phyloP scores from a whole-genome alignment of 1,140 invertebrate genomes.

The Drosophila melanica region DNA sequence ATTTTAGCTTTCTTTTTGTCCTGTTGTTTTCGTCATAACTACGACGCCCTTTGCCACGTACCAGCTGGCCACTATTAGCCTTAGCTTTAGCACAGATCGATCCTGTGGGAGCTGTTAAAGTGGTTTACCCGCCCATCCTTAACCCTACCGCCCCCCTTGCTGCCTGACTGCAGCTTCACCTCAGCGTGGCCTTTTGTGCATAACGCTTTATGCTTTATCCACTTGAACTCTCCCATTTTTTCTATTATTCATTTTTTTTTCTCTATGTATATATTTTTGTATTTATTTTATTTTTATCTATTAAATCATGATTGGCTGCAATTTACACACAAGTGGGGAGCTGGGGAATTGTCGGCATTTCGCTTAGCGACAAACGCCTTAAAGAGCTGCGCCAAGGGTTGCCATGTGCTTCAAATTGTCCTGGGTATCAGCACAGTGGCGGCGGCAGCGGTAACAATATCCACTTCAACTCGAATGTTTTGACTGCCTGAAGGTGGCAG shows the following conservation, averaged over 20 bases:
- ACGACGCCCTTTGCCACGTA: constrained; percentile 22
- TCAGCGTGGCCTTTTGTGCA: constrained; percentile 57
- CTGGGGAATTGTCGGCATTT: not conserved
- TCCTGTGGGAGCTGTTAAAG: constrained; percentile 74
- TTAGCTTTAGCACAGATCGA: constrained; percentile 68
- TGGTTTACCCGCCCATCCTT: constrained; percentile 42
- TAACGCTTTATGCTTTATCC: constrained; percentile 79
- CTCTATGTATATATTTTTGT: constrained; percentile 24
- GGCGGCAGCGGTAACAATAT: constrained; percentile 36
- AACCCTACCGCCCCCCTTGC: not conserved
- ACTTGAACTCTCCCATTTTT: constrained; percentile 77
- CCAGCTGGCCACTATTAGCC: constrained; percentile 67
- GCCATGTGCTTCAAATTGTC: constrained; percentile 45
- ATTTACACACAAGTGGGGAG: constrained; percentile 74
- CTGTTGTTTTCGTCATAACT: constrained; percentile 30
- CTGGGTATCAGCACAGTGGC: constrained; percentile 25
- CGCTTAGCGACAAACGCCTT: constrained; percentile 38
- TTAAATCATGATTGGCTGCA: constrained; percentile 82
- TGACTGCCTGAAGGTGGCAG: not conserved
- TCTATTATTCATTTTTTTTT: not conserved
- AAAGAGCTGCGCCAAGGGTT: constrained; percentile 12
- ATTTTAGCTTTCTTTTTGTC: constrained; percentile 4
- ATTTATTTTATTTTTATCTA: constrained; percentile 60
- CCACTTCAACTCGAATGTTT: constrained; percentile 33
- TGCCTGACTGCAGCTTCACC: constrained; percentile 17